Evolutionary conservation across 2,888 invertebrate genomes (phyloP).

Genomic region (Nomada flava): DNA sequence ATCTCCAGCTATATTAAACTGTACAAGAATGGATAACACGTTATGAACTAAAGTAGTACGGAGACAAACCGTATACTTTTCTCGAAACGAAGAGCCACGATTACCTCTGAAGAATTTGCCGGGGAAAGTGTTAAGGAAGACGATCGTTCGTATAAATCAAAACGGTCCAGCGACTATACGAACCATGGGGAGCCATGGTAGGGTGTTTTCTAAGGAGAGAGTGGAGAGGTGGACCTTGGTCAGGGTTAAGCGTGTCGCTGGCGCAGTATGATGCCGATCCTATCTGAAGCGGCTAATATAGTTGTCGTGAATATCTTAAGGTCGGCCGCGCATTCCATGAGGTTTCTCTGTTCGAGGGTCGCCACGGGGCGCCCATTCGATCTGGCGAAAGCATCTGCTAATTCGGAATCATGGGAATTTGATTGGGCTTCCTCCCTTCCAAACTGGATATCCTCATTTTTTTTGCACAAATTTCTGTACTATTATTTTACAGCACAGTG

Average conservation of each 20-base stretch:
- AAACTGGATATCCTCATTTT: slow-evolving; percentile 12
- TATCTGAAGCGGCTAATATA: slow-evolving; percentile 83
- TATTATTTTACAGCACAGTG: background rate
- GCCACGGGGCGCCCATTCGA: slow-evolving; percentile 83
- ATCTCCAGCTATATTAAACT: no score
- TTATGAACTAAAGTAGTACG: background rate
- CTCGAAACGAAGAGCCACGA: background rate
- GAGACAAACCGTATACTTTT: background rate
- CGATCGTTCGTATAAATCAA: slow-evolving; percentile 50
- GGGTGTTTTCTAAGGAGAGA: background rate
- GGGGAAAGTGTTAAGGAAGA: slow-evolving; percentile 54
- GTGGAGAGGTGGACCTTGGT: slow-evolving; percentile 55
- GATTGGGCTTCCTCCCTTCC: slow-evolving; percentile 76
- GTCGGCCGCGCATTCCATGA: slow-evolving; percentile 80
- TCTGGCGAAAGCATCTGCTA: slow-evolving; percentile 84
- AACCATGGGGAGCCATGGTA: slow-evolving; percentile 10
- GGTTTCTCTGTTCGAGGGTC: slow-evolving; percentile 80
- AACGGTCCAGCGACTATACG: slow-evolving; percentile 20
- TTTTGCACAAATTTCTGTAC: slow-evolving; percentile 1
- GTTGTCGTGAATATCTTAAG: slow-evolving; percentile 84
- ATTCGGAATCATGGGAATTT: slow-evolving; percentile 84
- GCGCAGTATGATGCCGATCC: slow-evolving; percentile 83
- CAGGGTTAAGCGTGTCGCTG: slow-evolving; percentile 78
- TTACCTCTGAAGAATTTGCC: slow-evolving; percentile 25
- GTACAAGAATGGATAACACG: background rate